A percentile compares a stretch with the other conserved stretches of the same genome.
Evolutionary conservation across 2,888 invertebrate genomes (phyloP).

Genomic region (Stictocephala bisonia): DNA sequence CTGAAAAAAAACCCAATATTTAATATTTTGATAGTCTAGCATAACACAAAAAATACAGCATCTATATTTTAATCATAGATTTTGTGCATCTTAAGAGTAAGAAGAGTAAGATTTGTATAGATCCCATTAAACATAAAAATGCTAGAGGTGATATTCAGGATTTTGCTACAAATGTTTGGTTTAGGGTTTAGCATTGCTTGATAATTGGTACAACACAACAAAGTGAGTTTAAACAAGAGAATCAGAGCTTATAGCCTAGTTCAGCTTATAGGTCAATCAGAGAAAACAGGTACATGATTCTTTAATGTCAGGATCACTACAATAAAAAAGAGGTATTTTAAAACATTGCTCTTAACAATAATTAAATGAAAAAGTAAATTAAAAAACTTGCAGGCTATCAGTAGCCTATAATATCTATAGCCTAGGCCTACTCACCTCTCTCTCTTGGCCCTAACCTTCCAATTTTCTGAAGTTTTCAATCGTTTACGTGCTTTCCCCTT

Average conservation of each 20-base stretch:
- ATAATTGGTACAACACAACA: conserved; percentile 36
- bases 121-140: conserved; percentile 21
- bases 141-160: conserved; percentile 31
- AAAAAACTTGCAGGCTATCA: conserved; percentile 1
- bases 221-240: conserved; percentile 35
- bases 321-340: no score
- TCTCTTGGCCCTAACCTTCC: conserved; percentile 36
- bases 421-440: conserved; percentile 33
- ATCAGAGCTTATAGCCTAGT: neutral
- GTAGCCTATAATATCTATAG: conserved; percentile 25
- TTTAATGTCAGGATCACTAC: no score
- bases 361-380: conserved; percentile 1
- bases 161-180: conserved; percentile 33
- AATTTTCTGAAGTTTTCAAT: conserved; percentile 23
- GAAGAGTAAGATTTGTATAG: conserved; percentile 5
- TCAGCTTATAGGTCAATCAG: neutral
- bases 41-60: no score
- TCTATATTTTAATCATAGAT: conserved; percentile 9
- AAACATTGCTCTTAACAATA: no score
- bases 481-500: no score
- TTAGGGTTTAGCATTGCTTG: no score
- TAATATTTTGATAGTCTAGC: no score
- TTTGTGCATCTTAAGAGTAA: conserved; percentile 6
- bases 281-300: conserved; percentile 25
- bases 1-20: no score